Evolutionary conservation across 2,797 vertebrate genomes (phyloP).

Genomic region (Falco concolor): DNA sequence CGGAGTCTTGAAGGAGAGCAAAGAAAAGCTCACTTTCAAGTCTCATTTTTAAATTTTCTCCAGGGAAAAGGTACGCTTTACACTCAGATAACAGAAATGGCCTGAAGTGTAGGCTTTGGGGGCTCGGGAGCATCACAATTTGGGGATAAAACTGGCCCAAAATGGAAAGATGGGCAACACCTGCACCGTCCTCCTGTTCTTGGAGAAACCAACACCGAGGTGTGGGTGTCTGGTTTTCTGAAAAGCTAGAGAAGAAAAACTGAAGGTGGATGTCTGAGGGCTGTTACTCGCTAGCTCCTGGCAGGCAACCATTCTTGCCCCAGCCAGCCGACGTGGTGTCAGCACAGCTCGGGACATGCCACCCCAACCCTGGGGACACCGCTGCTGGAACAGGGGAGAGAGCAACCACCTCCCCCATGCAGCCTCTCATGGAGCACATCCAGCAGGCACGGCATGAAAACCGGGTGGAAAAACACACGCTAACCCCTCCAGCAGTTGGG

Average conservation of each 20-base stretch:
- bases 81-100: background rate
- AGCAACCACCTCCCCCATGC: background rate
- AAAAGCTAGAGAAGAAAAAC: background rate
- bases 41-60: background rate
- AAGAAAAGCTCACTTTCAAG: background rate
- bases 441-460: background rate
- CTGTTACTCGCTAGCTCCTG: background rate
- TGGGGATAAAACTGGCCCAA: background rate
- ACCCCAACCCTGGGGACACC: background rate
- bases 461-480: accelerated
- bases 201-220: background rate
- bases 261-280: background rate
- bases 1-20: background rate
- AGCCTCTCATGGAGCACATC: background rate
- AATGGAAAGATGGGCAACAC: background rate
- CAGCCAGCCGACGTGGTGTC: accelerated
- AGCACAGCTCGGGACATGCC: background rate
- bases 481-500: background rate
- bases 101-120: accelerated
- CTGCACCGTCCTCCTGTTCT: background rate
- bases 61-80: background rate
- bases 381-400: background rate
- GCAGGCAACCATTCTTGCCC: background rate
- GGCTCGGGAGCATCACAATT: accelerated
- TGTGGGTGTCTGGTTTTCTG: background rate